These are phyloP conservation scores for Casuarius casuarius DNA, from an alignment of 2,113 vertebrate genomes.

Conservation along the genomic window DNA sequence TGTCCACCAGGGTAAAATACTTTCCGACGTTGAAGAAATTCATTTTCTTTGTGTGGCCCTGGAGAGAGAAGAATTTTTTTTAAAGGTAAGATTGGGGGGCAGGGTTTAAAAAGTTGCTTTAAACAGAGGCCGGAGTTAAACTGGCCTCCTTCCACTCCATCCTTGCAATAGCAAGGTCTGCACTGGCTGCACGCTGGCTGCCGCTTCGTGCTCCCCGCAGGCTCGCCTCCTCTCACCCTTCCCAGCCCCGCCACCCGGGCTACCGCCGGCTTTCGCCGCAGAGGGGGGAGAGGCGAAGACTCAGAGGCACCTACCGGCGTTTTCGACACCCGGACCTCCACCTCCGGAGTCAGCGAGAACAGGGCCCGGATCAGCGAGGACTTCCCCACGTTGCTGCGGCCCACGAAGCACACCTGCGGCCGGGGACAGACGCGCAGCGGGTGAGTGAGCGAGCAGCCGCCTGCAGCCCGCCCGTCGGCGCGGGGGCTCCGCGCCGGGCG, in stretches of 20 bases:
- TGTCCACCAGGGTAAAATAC: constrained; percentile 91
- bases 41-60: constrained; percentile 98
- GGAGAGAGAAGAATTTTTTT: background rate
- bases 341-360: constrained; percentile 90
- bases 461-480: too few relatives aligned
- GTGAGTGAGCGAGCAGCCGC: too few relatives aligned
- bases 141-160: background rate
- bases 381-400: constrained; percentile 96
- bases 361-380: constrained; percentile 91
- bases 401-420: constrained; percentile 92
- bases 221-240: too few relatives aligned
- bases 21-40: constrained; percentile 94
- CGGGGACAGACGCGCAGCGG: too few relatives aligned
- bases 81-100: background rate
- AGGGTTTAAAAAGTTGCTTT: background rate
- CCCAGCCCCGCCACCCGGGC: accelerated
- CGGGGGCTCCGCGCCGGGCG: too few relatives aligned
- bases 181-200: background rate
- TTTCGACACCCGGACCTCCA: constrained; percentile 93
- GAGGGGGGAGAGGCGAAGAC: background rate
- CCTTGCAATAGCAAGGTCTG: background rate
- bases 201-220: too few relatives aligned
- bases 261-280: background rate
- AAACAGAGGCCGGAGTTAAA: background rate
- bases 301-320: constrained; percentile 82